Evolutionary conservation across 2,888 invertebrate species (phyloP), one percentile per base, ranked within the genome.

Genomic region (Tetropium fuscum): DNA sequence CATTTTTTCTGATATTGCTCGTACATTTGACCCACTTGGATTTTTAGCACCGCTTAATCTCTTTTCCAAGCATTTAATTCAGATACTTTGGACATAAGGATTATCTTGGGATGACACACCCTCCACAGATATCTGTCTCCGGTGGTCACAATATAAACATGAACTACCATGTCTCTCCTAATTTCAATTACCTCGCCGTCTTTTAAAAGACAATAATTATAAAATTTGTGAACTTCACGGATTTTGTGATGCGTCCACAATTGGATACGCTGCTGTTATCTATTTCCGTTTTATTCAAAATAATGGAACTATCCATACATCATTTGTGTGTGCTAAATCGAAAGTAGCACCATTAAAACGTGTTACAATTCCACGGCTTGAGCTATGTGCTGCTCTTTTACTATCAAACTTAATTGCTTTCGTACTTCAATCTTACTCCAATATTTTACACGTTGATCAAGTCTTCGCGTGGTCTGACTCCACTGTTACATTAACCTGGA

Each of bases 391-490:
- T 2, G 51, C 51, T 2, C 22, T 40, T 3, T 20, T 51, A 11
- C 38, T 51, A 2, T n/a, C 20, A 2, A 18, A 53, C 8, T 3
- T 53, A 8, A 13, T 53, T 13, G 22, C 11, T n/a, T n/a, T n/a
- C n/a, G n/a, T n/a, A n/a, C n/a, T n/a, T n/a, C n/a, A n/a, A n/a
- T n/a, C n/a, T n/a, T n/a, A n/a, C n/a, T n/a, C n/a, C n/a, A n/a
- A n/a, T n/a, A n/a, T n/a, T n/a, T n/a, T n/a, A n/a, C n/a, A n/a
- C n/a, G n/a, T n/a, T n/a, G n/a, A n/a, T n/a, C n/a, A n/a, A n/a
- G 27, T 41, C 8, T 53, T 19, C 16, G 40, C 40, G 8, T 43
- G 53, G 53, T 22, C 41, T 2, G 53, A 53, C 34, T 53, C 53
- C 4, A 15, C 30, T 13, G 22, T 36, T 3, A 16, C n/a, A 2